Conservation (phyloP, 2,113 vertebrate species). For the Lophura nycthemera region DNA sequence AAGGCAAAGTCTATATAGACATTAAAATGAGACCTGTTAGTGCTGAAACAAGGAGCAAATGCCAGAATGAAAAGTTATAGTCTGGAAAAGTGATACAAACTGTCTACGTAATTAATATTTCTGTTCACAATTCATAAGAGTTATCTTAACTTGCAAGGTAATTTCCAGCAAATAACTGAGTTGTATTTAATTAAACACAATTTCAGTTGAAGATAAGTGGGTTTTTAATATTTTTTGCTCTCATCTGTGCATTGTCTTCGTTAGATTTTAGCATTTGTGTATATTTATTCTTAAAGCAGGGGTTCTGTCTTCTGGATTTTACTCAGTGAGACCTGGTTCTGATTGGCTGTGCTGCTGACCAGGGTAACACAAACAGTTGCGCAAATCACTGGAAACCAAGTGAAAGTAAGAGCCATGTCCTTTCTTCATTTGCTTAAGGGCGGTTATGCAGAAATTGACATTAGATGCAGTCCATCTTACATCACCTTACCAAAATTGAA, state of each 20-base stretch:
- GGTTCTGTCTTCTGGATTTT: background rate
- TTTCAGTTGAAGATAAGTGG: background rate
- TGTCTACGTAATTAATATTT: background rate
- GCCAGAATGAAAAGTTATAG: background rate
- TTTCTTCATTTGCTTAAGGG: background rate
- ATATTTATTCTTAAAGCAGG: background rate
- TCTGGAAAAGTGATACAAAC: background rate
- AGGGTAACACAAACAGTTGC: background rate
- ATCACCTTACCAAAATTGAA: background rate
- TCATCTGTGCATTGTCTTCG: background rate
- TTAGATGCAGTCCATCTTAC: background rate
- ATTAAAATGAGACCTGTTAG: background rate
- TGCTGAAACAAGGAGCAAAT: background rate
- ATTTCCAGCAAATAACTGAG: background rate
- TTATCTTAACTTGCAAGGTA: background rate
- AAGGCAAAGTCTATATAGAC: slow-evolving; percentile 2
- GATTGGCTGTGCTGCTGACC: background rate
- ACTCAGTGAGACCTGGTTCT: background rate
- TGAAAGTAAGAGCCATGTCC: background rate
- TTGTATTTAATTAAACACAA: background rate
- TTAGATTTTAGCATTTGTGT: background rate
- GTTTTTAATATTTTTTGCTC: background rate
- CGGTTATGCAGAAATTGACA: background rate
- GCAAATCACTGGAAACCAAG: background rate
- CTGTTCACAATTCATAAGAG: background rate